These are phyloP conservation scores for Carassius gibelio DNA, from an alignment of 2,113 vertebrate genomes.

Conservation along the genomic window DNA sequence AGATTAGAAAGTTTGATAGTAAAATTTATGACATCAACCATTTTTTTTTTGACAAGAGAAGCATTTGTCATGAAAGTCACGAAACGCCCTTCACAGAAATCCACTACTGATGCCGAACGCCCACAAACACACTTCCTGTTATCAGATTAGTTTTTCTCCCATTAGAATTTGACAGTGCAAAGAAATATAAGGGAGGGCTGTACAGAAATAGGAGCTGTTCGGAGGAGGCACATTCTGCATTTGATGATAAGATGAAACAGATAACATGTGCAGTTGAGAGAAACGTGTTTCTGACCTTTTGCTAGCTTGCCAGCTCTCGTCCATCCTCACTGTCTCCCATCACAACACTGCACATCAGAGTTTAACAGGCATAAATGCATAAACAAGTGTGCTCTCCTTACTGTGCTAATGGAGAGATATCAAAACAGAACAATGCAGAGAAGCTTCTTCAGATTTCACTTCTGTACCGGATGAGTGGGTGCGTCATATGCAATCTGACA, in stretches of 20 bases:
- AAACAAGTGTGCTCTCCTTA: background rate
- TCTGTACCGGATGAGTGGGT: conserved; percentile 7
- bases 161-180: background rate
- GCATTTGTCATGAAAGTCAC: conserved; percentile 3
- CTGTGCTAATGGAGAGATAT: conserved; percentile 49
- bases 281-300: conserved; percentile 54
- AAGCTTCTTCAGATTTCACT: conserved; percentile 40
- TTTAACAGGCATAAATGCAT: conserved; percentile 12
- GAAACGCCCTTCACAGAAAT: conserved; percentile 4
- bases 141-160: conserved; percentile 4
- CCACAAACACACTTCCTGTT: background rate
- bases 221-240: background rate
- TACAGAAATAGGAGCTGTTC: conserved; percentile 44
- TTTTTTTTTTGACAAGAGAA: background rate
- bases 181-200: background rate
- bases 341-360: conserved; percentile 22
- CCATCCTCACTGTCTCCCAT: conserved; percentile 35
- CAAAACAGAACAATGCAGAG: conserved; percentile 47
- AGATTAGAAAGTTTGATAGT: background rate
- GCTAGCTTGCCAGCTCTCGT: conserved; percentile 44
- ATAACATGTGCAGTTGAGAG: conserved; percentile 37
- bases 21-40: background rate
- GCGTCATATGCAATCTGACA: background rate
- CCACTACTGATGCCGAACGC: background rate
- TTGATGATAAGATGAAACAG: conserved; percentile 45